Evolutionary conservation across 2,888 invertebrate genomes (phyloP).

Genomic region (Chesias legatella): DNA sequence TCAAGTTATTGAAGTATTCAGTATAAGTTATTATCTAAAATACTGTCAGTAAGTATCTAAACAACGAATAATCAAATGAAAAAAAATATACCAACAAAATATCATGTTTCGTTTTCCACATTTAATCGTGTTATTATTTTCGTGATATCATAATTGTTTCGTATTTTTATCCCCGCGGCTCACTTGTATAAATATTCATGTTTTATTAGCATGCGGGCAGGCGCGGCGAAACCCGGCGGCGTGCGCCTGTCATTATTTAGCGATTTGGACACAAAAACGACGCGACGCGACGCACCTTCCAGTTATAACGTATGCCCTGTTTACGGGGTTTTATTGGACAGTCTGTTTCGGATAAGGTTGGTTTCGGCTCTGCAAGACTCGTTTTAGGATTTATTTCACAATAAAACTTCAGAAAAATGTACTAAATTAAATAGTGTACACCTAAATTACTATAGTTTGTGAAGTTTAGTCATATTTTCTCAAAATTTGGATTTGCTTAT

Average conservation of each 20-base stretch:
- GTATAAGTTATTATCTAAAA: too few relatives aligned
- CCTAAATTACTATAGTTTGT: too few relatives aligned
- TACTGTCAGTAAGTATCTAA: too few relatives aligned
- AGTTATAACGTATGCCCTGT: constrained; percentile 30
- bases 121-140: constrained; percentile 18
- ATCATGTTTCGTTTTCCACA: constrained; percentile 1
- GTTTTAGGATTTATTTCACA: too few relatives aligned
- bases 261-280: constrained; percentile 72
- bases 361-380: too few relatives aligned
- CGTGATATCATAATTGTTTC: constrained; percentile 35
- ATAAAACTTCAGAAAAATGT: too few relatives aligned
- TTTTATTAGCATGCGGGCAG: constrained; percentile 67
- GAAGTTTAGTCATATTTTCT: too few relatives aligned
- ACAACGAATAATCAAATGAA: too few relatives aligned
- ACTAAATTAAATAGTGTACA: too few relatives aligned
- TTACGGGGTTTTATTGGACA: constrained; percentile 12
- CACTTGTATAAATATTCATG: constrained; percentile 76
- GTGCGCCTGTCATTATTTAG: constrained; percentile 72
- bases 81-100: constrained; percentile 4
- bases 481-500: too few relatives aligned
- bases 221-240: constrained; percentile 47
- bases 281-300: constrained; percentile 62
- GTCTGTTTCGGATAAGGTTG: constrained; percentile 7
- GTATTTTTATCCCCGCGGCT: constrained; percentile 55
- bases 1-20: too few relatives aligned